Conservation (phyloP, 1,140 invertebrate genomes). For the Nautilus pompilius region DNA sequence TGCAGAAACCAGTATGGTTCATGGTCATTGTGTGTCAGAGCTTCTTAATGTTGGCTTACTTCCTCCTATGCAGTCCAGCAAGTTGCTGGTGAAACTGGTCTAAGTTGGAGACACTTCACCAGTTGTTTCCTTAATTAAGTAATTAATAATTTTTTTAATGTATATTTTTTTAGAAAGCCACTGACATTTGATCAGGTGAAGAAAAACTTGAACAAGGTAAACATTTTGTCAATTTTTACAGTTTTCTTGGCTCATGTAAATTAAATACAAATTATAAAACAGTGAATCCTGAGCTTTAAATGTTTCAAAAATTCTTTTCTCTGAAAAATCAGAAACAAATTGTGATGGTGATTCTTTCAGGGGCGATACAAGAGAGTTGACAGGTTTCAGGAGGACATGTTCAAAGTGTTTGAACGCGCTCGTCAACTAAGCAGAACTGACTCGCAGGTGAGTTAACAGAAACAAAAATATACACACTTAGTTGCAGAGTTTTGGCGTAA, state of each 20-base stretch:
- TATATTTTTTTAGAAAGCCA: constrained; percentile 41
- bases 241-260: not conserved
- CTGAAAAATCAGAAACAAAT: not conserved
- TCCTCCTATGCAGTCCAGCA: too few relatives aligned
- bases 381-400: constrained; percentile 94
- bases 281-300: not conserved
- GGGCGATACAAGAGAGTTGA: constrained; percentile 90
- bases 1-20: too few relatives aligned
- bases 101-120: too few relatives aligned
- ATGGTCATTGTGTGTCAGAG: too few relatives aligned
- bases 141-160: not conserved
- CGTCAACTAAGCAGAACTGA: constrained; percentile 82
- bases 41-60: too few relatives aligned
- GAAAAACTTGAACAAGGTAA: constrained; percentile 58
- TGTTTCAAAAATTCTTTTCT: not conserved
- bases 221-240: not conserved
- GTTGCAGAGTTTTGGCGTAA: too few relatives aligned
- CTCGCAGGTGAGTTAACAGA: constrained; percentile 60
- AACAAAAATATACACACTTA: not conserved
- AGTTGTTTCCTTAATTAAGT: too few relatives aligned
- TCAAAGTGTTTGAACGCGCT: constrained; percentile 87
- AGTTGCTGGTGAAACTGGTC: too few relatives aligned
- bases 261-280: not conserved
- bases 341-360: too few relatives aligned
- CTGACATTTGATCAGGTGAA: constrained; percentile 60